Conservation (phyloP, 2,113 vertebrate species). For the Polypterus senegalus region DNA sequence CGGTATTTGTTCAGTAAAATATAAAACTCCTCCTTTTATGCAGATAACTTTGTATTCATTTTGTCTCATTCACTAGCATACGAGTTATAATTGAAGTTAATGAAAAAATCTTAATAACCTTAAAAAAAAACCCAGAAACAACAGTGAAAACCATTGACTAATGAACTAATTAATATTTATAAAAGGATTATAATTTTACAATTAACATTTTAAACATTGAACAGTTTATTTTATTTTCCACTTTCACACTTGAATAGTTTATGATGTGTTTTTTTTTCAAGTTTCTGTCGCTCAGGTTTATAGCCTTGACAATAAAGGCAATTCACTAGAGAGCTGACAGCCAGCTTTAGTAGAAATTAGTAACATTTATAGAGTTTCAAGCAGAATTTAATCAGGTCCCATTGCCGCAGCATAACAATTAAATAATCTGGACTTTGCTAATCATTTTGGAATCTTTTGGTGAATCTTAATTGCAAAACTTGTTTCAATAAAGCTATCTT, state of each 20-base stretch:
- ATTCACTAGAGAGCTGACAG: background rate
- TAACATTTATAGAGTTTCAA: background rate
- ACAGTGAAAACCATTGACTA: conserved; percentile 18
- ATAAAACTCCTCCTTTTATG: too few species aligned
- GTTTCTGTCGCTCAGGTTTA: conserved; percentile 3
- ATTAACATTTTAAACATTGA: conserved; percentile 22
- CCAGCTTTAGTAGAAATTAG: conserved; percentile 10
- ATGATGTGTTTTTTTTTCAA: conserved; percentile 17
- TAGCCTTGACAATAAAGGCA: background rate
- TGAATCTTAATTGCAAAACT: conserved; percentile 15
- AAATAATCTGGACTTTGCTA: conserved; percentile 11
- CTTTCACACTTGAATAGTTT: conserved; percentile 21
- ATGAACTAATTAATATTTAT: conserved; percentile 25
- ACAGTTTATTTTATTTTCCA: conserved; percentile 16
- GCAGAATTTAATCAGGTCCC: conserved; percentile 3
- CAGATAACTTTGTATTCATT: too few species aligned
- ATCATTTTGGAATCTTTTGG: conserved; percentile 11
- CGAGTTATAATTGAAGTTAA: too few species aligned
- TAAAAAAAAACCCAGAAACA: too few species aligned
- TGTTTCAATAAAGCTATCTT: conserved; percentile 19
- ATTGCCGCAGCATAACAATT: conserved; percentile 8
- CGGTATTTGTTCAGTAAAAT: too few species aligned
- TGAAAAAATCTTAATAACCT: too few species aligned
- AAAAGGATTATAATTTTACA: conserved; percentile 20
- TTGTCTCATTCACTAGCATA: too few species aligned